phyloP scores from a whole-genome alignment of 2,113 vertebrate species.

The Prolemur simus region DNA sequence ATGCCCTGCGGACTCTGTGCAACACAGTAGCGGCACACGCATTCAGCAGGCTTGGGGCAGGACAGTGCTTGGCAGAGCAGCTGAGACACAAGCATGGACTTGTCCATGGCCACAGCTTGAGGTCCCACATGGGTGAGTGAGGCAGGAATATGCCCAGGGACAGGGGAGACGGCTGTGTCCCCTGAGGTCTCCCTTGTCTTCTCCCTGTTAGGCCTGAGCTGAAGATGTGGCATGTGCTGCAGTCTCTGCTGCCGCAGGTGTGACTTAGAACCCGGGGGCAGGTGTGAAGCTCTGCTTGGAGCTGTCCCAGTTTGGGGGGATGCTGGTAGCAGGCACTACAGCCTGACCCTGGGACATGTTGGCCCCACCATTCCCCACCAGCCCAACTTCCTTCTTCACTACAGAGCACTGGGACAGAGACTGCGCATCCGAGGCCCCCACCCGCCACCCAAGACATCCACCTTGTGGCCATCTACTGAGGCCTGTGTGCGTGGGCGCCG shows the following conservation, averaged over 20 bases:
- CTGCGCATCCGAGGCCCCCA: not conserved
- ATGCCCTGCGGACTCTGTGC: no score
- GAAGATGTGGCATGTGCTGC: not conserved
- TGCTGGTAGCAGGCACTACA: not conserved
- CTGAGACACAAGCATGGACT: not conserved
- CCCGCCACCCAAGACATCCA: not conserved
- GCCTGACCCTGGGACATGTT: not conserved
- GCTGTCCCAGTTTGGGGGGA: not conserved
- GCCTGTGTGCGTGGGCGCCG: rapidly evolving
- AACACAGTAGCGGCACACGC: no score
- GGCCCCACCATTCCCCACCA: not conserved
- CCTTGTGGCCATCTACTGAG: not conserved
- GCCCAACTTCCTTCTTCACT: not conserved
- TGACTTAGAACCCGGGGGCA: not conserved
- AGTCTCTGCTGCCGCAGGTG: rapidly evolving
- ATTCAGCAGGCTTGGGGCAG: not conserved
- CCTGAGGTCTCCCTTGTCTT: not conserved
- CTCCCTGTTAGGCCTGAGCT: no score
- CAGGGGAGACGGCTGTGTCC: not conserved
- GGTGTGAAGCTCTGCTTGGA: not conserved
- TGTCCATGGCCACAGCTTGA: not conserved
- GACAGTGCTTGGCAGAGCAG: not conserved
- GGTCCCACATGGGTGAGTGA: not conserved
- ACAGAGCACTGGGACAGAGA: no score
- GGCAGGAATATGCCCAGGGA: not conserved